Base-by-base conservation (phyloP, 2,797 vertebrate genomes). In the Acanthiza pusilla region DNA sequence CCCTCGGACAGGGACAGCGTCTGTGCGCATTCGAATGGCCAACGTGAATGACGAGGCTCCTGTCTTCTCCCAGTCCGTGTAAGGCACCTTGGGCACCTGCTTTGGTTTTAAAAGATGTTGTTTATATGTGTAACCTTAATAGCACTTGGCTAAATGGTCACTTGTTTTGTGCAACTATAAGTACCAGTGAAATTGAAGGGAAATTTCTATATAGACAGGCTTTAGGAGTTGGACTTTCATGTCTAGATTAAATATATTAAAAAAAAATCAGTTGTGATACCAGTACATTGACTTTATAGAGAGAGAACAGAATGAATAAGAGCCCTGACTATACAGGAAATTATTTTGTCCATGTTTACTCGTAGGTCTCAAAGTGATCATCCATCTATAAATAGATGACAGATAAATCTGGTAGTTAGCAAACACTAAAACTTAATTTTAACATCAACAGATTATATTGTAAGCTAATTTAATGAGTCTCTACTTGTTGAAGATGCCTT, bases 1-100 rank as follows among this genome's bases (percentile, higher is more conserved):
- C 4, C 97, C 98, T 29, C 98, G 98, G 47, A 99, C 99, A 0
- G 99, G 99, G 73, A 98, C 99, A 0, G 98, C 99, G 5, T 98
- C 98, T 0, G 97, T 99, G 92, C 98, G 99, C 26, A 96, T 99
- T 65, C 97, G 98, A 8, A 97, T 99, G 85, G 78, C 98, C 93
- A 99, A 99, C 2, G 96, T 98, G 88, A 99, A 99, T 11, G 99
- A 99, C 1, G 98, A 99, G 97, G 97, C 98, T 10, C 99, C 99
- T 1, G 94, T 98, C 78, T 99, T 99, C 97, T 99, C 99, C n/a
- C 98, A 99, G 97, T 73, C 96, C 5, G 3, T 97, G 99, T 99
- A 98, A 86, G 98, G 77, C 85, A 43, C 54, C 29, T 16, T 4
- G 1, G n/a, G 9, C 1, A 0, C 32, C 51, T 53, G 26, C 30